Percentiles rank a stretch among this genome's conserved stretches.
Evolutionary conservation across 2,888 invertebrate genomes (phyloP).

Genomic region (Hymenopus coronatus): DNA sequence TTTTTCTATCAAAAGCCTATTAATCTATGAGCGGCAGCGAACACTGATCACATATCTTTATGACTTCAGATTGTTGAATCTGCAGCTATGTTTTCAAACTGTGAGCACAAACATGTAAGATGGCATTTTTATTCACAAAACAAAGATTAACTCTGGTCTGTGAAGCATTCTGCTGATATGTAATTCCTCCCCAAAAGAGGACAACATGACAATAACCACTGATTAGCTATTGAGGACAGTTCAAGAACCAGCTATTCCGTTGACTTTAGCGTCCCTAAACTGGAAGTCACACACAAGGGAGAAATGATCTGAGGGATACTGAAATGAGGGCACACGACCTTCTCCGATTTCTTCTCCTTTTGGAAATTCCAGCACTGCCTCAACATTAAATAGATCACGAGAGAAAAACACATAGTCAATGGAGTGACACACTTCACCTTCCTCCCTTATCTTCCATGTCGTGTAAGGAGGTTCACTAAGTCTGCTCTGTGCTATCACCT

Average conservation of each 20-base stretch:
- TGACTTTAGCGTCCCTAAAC: slow-evolving; percentile 25
- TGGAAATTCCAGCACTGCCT: slow-evolving; percentile 58
- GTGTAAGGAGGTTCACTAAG: slow-evolving; percentile 65
- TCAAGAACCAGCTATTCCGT: background rate
- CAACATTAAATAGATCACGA: slow-evolving; percentile 55
- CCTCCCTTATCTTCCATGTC: slow-evolving; percentile 72
- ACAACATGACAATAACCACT: background rate
- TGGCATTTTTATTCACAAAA: background rate
- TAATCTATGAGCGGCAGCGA: background rate
- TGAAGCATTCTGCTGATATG: background rate
- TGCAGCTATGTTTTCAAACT: background rate
- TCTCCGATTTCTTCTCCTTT: slow-evolving; percentile 63
- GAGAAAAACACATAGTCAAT: slow-evolving; percentile 73
- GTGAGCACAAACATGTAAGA: background rate
- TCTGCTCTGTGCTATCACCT: slow-evolving; percentile 40
- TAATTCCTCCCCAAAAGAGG: background rate
- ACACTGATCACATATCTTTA: background rate
- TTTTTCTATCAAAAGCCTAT: background rate
- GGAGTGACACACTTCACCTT: slow-evolving; percentile 68
- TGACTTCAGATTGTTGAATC: background rate
- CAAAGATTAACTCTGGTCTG: background rate
- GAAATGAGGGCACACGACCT: slow-evolving; percentile 62
- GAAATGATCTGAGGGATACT: slow-evolving; percentile 76
- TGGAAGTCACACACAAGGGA: slow-evolving; percentile 65
- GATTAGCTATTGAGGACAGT: background rate